Percentiles rank a stretch among this genome's conserved stretches.
These are phyloP conservation scores for Listrodromus nycthemerus DNA, from an alignment of 2,888 invertebrate genomes.

Conservation along the genomic window DNA sequence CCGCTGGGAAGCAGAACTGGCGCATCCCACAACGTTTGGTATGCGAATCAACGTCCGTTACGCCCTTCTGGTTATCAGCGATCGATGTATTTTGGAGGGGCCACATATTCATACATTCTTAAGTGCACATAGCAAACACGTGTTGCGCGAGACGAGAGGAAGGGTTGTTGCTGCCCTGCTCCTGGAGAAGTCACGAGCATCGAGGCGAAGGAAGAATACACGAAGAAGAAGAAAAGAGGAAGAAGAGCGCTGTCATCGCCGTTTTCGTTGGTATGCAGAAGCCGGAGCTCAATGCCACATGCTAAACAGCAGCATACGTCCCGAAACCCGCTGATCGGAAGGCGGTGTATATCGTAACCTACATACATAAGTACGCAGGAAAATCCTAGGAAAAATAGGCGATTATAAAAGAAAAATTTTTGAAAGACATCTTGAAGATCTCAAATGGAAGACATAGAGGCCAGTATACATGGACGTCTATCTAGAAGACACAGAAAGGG, in stretches of 20 bases:
- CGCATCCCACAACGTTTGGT: neutral
- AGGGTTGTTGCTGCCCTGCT: slow-evolving; percentile 48
- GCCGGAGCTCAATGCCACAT: slow-evolving; percentile 69
- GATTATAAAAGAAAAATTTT: neutral
- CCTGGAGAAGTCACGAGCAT: slow-evolving; percentile 59
- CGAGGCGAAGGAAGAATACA: slow-evolving; percentile 34
- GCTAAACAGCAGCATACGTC: slow-evolving; percentile 68
- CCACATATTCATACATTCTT: neutral
- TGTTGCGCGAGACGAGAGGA: slow-evolving; percentile 42
- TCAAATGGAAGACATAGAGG: too few relatives aligned
- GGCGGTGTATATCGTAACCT: slow-evolving; percentile 17
- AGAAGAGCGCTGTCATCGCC: slow-evolving; percentile 12
- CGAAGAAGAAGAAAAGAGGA: slow-evolving; percentile 12
- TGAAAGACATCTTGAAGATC: neutral
- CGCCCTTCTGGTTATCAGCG: neutral
- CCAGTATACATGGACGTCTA: too few relatives aligned
- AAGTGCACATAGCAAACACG: slow-evolving; percentile 50
- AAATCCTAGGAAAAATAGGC: neutral
- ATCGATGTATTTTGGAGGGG: neutral
- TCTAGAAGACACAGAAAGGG: too few relatives aligned
- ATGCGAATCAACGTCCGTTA: neutral
- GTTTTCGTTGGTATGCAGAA: slow-evolving; percentile 69
- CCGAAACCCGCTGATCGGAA: slow-evolving; percentile 52
- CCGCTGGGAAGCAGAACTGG: neutral
- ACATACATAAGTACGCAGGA: neutral